These are phyloP conservation scores for Synanthedon myopaeformis DNA, from an alignment of 2,888 invertebrate species.

Conservation along the genomic window DNA sequence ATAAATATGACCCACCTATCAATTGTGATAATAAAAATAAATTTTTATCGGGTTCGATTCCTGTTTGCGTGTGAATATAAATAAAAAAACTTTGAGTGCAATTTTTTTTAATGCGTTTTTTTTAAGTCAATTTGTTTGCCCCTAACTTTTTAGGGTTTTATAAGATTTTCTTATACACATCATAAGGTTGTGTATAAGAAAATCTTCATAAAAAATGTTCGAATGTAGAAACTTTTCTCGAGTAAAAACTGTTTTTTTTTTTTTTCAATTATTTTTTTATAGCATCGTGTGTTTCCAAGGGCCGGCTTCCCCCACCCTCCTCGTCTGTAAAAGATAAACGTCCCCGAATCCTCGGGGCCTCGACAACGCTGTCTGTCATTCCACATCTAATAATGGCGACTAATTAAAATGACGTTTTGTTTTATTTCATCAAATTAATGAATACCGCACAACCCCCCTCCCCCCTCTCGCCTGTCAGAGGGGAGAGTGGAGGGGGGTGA, in stretches of 20 bases:
- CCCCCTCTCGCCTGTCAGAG: slow-evolving; percentile 8
- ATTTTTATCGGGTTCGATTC: no score
- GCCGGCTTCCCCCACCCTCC: slow-evolving; percentile 10
- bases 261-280: not conserved
- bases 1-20: no score
- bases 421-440: slow-evolving; percentile 36
- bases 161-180: no score
- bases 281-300: slow-evolving; percentile 2
- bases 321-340: slow-evolving; percentile 29
- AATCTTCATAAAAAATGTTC: no score
- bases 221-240: no score
- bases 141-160: no score
- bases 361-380: slow-evolving; percentile 37
- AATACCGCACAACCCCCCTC: slow-evolving; percentile 7
- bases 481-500: not conserved
- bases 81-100: no score
- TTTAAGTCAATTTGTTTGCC: no score
- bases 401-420: slow-evolving; percentile 55
- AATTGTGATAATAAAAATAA: no score
- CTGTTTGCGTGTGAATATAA: no score
- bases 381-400: slow-evolving; percentile 36
- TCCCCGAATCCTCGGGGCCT: slow-evolving; percentile 12
- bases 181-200: no score
- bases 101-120: no score
- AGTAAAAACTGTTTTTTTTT: not conserved